Conservation (phyloP, 1,140 invertebrate genomes). For the Chironomus tepperi region DNA sequence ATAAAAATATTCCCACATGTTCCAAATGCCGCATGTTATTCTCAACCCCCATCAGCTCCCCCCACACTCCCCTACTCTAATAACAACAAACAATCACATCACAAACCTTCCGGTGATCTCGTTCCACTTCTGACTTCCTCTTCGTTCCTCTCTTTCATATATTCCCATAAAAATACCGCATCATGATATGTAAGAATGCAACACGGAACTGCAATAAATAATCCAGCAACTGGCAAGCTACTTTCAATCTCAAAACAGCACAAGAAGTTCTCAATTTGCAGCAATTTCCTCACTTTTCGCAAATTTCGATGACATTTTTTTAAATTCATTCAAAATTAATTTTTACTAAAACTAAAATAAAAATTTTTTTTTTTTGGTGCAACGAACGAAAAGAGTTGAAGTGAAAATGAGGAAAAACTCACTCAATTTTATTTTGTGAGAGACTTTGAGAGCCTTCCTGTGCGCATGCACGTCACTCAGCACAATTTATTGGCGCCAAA, state of each 20-base stretch:
- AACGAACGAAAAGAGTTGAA: background rate
- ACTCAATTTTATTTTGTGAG: background rate
- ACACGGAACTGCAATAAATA: background rate
- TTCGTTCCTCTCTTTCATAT: background rate
- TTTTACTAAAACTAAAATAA: conserved; percentile 2
- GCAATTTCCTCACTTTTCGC: background rate
- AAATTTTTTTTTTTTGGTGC: background rate
- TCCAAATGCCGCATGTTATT: background rate
- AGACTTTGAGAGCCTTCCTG: background rate
- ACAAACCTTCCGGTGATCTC: background rate
- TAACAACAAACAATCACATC: background rate
- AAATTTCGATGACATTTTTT: background rate
- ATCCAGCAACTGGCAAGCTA: background rate
- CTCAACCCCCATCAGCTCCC: no score
- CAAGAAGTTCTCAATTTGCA: background rate
- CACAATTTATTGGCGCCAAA: background rate
- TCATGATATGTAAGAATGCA: conserved; percentile 5
- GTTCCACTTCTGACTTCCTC: background rate
- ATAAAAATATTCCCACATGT: background rate
- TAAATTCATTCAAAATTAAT: background rate
- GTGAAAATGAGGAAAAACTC: background rate
- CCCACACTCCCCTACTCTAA: no score
- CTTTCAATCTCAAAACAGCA: background rate
- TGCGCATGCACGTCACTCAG: background rate
- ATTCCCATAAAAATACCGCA: conserved; percentile 7